Conservation (phyloP, 2,113 vertebrate genomes). For the Eupsittula cactorum region DNA sequence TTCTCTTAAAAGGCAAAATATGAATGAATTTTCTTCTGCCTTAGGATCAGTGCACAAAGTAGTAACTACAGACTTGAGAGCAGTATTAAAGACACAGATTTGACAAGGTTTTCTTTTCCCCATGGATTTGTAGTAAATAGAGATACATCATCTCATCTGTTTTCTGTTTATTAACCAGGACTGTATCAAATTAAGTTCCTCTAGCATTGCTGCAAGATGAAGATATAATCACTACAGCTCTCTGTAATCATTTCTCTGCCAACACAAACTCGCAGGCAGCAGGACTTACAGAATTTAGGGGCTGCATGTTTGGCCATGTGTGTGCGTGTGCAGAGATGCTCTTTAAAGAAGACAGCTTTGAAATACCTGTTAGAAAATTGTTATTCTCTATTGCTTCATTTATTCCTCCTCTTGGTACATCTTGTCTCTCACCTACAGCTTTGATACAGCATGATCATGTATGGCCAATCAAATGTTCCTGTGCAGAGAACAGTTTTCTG, state of each 20-base stretch:
- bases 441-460: rapidly evolving
- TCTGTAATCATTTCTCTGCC: not conserved
- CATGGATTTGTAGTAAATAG: not conserved
- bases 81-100: not conserved
- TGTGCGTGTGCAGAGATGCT: not conserved
- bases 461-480: not conserved
- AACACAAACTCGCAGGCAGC: not conserved
- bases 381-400: not conserved
- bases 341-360: not conserved
- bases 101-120: not conserved
- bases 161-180: conserved; percentile 33
- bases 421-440: not conserved
- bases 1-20: not conserved
- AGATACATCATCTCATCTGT: conserved; percentile 7
- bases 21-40: not conserved
- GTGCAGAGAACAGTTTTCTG: not conserved
- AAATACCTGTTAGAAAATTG: not conserved
- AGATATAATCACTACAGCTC: not conserved
- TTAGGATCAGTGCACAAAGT: not conserved
- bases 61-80: not conserved
- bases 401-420: not conserved
- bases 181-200: conserved; percentile 19
- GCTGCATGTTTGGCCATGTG: not conserved
- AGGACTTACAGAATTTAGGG: not conserved
- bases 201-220: not conserved